Base-by-base conservation (phyloP, 1,140 invertebrate species). In the Drosophila persimilis region DNA sequence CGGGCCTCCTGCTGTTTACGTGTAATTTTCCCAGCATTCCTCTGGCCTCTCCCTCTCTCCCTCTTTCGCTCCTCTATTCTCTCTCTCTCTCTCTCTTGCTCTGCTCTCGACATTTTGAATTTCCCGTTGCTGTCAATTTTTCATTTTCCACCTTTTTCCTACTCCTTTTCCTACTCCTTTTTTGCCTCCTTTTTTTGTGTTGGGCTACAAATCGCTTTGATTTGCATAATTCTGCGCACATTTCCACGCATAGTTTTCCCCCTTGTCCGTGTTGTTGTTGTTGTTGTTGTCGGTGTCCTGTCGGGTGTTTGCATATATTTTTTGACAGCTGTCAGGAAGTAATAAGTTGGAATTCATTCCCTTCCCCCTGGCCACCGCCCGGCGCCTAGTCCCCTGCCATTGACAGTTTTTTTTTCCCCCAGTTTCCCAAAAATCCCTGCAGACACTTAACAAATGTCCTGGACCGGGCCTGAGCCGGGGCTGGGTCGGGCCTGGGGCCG, bases 311-410 rank as follows among this genome's bases (percentile, higher is more conserved):
- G 84, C 85, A 78, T 85, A 78, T 85, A 89, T 85, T 89, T 88
- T 89, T 89, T 88, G 85, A 89, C 85, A 89, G 85, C 85, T 89
- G 85, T 89, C 85, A 89, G 85, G 85, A 89, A 89, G 85, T 89
- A 89, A 89, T 89, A 89, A 89, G 85, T 89, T 89, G 70, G 74
- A 78, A 73, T 89, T 80, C 73, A 26, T 26, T 26, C 24, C 24
- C 3, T 5, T 5, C 3, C 24, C 24, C 4, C 24, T 0, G 24
- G 2, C 4, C 24, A 1, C 51, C 51, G 50, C 64, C 61, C 35
- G 56, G 60, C 80, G 73, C 73, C 77, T 80, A 77, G 73, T 77
- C 65, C 67, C 47, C 78, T 89, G 84, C 64, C 67, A 84, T 75
- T 84, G 84, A 89, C 85, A 89, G 80, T 89, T 83, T 17, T 17